Conservation (phyloP, 2,797 vertebrate species). For the Gymnoscopelus microlampas region DNA sequence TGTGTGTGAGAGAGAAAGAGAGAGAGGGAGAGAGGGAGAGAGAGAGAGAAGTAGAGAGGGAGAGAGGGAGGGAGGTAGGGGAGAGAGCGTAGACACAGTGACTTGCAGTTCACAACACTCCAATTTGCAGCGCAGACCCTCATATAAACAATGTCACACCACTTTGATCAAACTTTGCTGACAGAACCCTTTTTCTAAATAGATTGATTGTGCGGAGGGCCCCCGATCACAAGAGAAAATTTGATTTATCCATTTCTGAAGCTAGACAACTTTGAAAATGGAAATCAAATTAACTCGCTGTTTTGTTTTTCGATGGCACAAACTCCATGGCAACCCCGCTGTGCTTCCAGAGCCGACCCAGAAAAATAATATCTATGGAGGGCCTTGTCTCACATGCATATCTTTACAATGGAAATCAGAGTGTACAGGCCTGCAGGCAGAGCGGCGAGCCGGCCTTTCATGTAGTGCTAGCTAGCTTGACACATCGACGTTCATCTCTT, state of each 20-base stretch:
- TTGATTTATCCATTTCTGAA: constrained; percentile 30
- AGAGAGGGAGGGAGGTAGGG: not conserved
- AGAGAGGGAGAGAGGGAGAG: constrained; percentile 18
- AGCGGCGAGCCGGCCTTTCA: constrained; percentile 30
- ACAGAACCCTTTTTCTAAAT: constrained; percentile 50
- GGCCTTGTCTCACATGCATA: constrained; percentile 28
- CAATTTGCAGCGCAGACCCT: constrained; percentile 55
- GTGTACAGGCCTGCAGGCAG: constrained; percentile 15
- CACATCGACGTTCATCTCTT: not conserved
- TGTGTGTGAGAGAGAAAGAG: constrained; percentile 37
- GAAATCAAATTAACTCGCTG: constrained; percentile 49
- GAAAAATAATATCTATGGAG: constrained; percentile 24
- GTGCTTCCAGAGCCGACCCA: constrained; percentile 11
- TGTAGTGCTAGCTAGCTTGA: constrained; percentile 19
- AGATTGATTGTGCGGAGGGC: constrained; percentile 2
- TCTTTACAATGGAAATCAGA: constrained; percentile 44
- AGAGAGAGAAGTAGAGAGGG: too few relatives aligned
- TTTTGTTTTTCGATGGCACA: constrained; percentile 55
- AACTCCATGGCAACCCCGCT: constrained; percentile 51
- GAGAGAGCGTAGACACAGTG: too few relatives aligned
- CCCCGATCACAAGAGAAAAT: constrained; percentile 34
- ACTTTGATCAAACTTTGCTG: constrained; percentile 65
- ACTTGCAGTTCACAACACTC: not conserved
- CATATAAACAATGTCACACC: constrained; percentile 69
- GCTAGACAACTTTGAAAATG: constrained; percentile 43